Percentiles rank a stretch among this genome's conserved stretches.
phyloP scores from a whole-genome alignment of 2,888 invertebrate genomes.

The Gryllus longicercus region DNA sequence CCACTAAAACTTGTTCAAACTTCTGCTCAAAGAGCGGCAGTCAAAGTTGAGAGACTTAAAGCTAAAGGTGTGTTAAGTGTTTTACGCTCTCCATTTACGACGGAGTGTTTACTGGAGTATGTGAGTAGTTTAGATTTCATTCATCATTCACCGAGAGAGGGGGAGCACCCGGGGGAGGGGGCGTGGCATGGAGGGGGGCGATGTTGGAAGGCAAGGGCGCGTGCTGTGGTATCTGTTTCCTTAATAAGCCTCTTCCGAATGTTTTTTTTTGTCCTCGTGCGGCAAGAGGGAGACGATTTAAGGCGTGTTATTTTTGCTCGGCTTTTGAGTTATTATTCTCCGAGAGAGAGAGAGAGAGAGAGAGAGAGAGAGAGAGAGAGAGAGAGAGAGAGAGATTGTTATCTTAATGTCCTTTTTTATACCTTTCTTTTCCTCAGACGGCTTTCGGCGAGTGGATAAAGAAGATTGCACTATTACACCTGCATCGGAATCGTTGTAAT shows the following conservation, averaged over 20 bases:
- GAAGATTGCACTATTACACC: neutral
- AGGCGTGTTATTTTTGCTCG: constrained; percentile 17
- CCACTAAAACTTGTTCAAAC: constrained; percentile 17
- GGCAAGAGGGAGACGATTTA: neutral
- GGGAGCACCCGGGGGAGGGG: neutral
- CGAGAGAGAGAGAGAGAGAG: constrained; percentile 17
- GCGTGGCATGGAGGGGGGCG: neutral
- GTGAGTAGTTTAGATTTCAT: constrained; percentile 8
- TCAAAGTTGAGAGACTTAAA: constrained; percentile 8
- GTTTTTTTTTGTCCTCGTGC: neutral
- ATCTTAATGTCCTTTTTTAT: neutral
- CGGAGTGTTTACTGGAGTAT: constrained; percentile 8
- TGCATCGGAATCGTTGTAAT: neutral
- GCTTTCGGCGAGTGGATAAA: neutral
- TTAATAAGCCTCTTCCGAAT: too few relatives aligned
- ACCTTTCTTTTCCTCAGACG: neutral
- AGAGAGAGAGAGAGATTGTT: constrained; percentile 4
- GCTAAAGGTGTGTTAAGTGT: constrained; percentile 17
- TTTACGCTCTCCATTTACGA: constrained; percentile 17
- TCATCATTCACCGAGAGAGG: neutral
- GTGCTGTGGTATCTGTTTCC: neutral
- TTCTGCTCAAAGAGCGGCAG: constrained; percentile 7
- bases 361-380: constrained; percentile 17
- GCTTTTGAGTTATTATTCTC: neutral
- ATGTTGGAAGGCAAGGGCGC: neutral